Percentiles rank a stretch among this genome's conserved stretches.
phyloP scores from a whole-genome alignment of 2,113 vertebrate species.

The Dromaius novaehollandiae region DNA sequence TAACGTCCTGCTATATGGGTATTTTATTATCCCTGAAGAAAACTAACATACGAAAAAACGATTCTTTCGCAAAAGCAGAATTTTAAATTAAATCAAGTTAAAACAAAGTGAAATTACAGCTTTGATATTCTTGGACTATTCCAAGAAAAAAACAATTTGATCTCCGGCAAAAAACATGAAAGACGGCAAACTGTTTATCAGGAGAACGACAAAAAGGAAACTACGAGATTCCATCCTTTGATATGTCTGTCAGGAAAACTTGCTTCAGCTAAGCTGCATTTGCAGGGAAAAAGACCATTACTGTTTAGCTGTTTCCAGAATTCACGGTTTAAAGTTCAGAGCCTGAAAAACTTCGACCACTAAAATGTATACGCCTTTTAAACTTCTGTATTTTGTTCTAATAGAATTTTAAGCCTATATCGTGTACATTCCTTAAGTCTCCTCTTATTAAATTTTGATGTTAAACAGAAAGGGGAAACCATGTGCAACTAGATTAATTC shows the following conservation, averaged over 20 bases:
- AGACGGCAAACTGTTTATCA: neutral
- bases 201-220: slow-evolving; percentile 12
- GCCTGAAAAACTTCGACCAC: slow-evolving; percentile 44
- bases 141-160: neutral
- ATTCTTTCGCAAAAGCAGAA: slow-evolving; percentile 26
- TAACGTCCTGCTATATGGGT: neutral
- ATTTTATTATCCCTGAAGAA: neutral
- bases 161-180: neutral
- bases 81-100: slow-evolving; percentile 26
- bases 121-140: neutral
- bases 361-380: slow-evolving; percentile 43
- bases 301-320: slow-evolving; percentile 46
- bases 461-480: slow-evolving; percentile 83
- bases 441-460: slow-evolving; percentile 82
- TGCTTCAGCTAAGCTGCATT: slow-evolving; percentile 14
- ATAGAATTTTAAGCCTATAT: slow-evolving; percentile 64
- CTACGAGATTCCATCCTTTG: neutral
- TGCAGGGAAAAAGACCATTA: neutral
- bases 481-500: slow-evolving; percentile 83
- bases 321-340: slow-evolving; percentile 38
- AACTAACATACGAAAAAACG: neutral
- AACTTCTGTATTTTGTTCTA: slow-evolving; percentile 71
- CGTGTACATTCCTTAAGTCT: slow-evolving; percentile 78
- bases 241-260: neutral
- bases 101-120: slow-evolving; percentile 11